phyloP scores from a whole-genome alignment of 2,888 invertebrate species.

The Athrips mouffetella region DNA sequence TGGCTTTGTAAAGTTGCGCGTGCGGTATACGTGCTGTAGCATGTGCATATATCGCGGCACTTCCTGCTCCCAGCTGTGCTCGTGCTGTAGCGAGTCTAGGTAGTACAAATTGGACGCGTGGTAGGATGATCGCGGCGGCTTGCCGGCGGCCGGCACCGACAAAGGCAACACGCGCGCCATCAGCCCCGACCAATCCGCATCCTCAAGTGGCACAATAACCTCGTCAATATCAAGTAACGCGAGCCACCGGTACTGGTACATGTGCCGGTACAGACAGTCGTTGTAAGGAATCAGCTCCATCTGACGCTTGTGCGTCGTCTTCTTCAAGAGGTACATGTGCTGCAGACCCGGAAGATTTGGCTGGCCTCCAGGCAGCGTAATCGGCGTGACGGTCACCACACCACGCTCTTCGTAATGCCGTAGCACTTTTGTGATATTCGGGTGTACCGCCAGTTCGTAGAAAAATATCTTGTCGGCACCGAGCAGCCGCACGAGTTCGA shows the following conservation, averaged over 20 bases:
- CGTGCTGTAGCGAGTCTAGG: conserved; percentile 90
- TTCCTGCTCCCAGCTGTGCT: conserved; percentile 86
- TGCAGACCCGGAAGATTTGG: conserved; percentile 94
- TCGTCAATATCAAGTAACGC: conserved; percentile 96
- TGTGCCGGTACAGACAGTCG: conserved; percentile 95
- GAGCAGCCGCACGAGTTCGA: conserved; percentile 89
- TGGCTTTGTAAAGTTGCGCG: conserved; percentile 94
- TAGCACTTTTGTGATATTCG: conserved; percentile 92
- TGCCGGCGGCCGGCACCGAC: conserved; percentile 74
- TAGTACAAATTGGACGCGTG: conserved; percentile 96
- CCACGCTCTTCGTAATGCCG: conserved; percentile 81
- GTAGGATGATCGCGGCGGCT: conserved; percentile 84
- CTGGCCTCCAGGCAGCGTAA: conserved; percentile 92
- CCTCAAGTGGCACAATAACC: conserved; percentile 92
- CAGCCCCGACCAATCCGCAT: conserved; percentile 85
- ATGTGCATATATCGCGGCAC: conserved; percentile 94
- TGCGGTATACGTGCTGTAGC: conserved; percentile 94
- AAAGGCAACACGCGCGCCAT: conserved; percentile 85
- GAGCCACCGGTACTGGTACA: conserved; percentile 93
- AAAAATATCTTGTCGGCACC: conserved; percentile 96
- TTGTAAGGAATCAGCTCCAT: conserved; percentile 98
- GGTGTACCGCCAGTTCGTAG: conserved; percentile 94
- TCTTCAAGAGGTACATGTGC: conserved; percentile 92
- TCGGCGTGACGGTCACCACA: conserved; percentile 85
- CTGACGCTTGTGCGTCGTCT: conserved; percentile 94